Conservation (phyloP, 2,113 vertebrate genomes). For the Ailurus styani region DNA sequence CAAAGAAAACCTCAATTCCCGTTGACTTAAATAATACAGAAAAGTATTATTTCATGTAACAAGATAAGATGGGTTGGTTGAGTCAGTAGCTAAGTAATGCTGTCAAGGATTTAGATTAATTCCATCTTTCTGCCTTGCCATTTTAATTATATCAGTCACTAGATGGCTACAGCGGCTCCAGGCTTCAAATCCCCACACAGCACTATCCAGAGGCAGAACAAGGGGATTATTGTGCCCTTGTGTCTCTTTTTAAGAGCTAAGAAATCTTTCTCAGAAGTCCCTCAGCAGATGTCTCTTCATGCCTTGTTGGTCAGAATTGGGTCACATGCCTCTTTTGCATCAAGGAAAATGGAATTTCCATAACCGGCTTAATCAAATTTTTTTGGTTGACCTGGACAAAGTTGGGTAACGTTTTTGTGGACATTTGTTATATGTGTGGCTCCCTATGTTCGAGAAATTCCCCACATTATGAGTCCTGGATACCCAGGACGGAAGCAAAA, state of each 20-base stretch:
- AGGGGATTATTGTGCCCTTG: not conserved
- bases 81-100: not conserved
- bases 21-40: not conserved
- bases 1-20: not conserved
- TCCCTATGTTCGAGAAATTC: not conserved
- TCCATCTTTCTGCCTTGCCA: not conserved
- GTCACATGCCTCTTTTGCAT: not conserved
- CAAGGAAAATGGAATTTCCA: conserved; percentile 34
- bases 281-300: not conserved
- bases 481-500: not conserved
- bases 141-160: not conserved
- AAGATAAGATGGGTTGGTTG: not conserved
- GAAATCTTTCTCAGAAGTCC: conserved; percentile 30
- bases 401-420: not conserved
- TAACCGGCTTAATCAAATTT: not conserved
- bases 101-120: not conserved
- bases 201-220: not conserved
- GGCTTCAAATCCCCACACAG: not conserved
- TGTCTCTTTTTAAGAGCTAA: conserved; percentile 15
- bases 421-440: not conserved
- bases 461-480: not conserved
- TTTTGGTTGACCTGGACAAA: not conserved
- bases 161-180: not conserved
- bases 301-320: conserved; percentile 4
- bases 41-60: not conserved